Evolutionary conservation across 2,797 vertebrate genomes (phyloP).

Genomic region (Malurus splendens): DNA sequence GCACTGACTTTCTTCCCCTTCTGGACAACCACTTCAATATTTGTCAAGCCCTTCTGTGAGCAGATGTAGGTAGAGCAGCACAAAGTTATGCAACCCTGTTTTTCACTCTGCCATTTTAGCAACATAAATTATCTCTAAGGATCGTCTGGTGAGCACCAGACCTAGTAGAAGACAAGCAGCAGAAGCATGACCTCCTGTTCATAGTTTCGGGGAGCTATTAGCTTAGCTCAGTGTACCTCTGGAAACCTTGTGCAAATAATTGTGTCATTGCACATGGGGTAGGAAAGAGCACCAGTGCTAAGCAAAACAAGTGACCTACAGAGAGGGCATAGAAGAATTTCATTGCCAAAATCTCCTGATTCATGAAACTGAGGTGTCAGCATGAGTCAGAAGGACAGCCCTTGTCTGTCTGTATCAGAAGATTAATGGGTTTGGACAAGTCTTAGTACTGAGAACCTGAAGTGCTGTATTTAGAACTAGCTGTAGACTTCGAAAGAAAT

Average conservation of each 20-base stretch:
- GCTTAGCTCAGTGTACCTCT: not conserved
- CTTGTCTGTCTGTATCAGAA: not conserved
- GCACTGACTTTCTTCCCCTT: accelerated
- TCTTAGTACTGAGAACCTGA: not conserved
- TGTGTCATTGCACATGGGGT: not conserved
- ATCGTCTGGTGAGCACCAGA: not conserved
- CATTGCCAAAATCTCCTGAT: not conserved
- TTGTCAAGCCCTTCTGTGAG: not conserved
- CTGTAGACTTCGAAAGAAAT: not conserved
- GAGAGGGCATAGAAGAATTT: not conserved
- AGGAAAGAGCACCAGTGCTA: not conserved
- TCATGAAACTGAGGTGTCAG: not conserved
- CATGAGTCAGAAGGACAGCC: not conserved
- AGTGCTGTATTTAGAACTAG: not conserved
- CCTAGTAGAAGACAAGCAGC: not conserved
- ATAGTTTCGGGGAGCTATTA: not conserved
- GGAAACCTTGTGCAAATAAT: not conserved
- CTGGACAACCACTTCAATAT: not conserved
- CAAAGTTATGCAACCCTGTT: not conserved
- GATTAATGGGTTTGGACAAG: not conserved
- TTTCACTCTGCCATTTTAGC: not conserved
- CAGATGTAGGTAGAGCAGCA: not conserved
- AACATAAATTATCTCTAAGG: not conserved
- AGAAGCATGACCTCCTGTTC: not conserved
- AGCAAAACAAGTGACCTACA: not conserved